Percentiles rank a stretch among this genome's conserved stretches.
These are phyloP conservation scores for Diachrysia chrysitis DNA, from an alignment of 2,888 invertebrate species.

Conservation along the genomic window DNA sequence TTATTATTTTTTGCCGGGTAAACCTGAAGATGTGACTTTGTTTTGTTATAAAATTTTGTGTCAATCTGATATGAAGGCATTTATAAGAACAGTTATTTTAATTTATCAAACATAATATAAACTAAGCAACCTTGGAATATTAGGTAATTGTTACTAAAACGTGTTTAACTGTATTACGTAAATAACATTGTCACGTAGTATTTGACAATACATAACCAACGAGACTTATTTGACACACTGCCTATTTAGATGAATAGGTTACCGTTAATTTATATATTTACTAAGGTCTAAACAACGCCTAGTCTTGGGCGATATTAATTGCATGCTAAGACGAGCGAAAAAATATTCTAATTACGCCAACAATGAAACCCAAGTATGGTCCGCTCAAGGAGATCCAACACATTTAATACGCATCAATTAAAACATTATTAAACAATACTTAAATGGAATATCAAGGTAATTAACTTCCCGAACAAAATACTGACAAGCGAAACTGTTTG, in stretches of 20 bases:
- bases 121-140: no score
- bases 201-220: neutral
- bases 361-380: constrained; percentile 36
- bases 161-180: neutral
- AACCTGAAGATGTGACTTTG: no score
- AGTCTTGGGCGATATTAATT: constrained; percentile 25
- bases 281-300: neutral
- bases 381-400: constrained; percentile 30
- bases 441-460: constrained; percentile 20
- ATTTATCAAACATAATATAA: no score
- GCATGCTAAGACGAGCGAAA: constrained; percentile 26
- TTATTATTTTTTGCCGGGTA: no score
- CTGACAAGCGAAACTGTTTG: neutral
- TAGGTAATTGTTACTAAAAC: no score
- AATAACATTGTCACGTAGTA: neutral
- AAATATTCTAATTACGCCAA: constrained; percentile 28
- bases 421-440: constrained; percentile 26
- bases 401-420: constrained; percentile 27
- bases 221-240: neutral
- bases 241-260: neutral
- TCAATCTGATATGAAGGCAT: neutral
- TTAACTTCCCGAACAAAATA: constrained; percentile 11
- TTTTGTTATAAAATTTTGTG: neutral
- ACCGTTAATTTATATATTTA: neutral
- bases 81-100: no score